Evolutionary conservation across 1,140 invertebrate species (phyloP).

Genomic region (Conus ventricosus): DNA sequence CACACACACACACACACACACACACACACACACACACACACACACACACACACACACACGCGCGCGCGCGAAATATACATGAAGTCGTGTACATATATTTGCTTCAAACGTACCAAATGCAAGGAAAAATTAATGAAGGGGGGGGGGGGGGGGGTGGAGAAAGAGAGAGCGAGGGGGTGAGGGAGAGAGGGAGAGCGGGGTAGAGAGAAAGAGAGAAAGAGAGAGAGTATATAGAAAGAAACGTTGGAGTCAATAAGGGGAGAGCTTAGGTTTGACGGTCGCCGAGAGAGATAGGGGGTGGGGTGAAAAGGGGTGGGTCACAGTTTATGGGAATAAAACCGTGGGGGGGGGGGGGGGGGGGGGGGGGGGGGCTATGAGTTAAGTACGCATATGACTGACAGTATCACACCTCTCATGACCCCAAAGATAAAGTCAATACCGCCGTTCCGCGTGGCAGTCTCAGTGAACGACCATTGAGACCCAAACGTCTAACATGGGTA

Average conservation of each 20-base stretch:
- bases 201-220: background rate
- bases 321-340: background rate
- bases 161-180: background rate
- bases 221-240: background rate
- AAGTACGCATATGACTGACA: background rate
- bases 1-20: background rate
- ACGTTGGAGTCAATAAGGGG: background rate
- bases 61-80: background rate
- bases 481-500: background rate
- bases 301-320: background rate
- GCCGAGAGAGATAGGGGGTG: background rate
- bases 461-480: no score
- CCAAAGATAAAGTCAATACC: background rate
- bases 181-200: background rate
- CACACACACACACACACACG: background rate
- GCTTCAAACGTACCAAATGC: background rate
- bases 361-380: background rate
- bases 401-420: background rate
- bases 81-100: background rate
- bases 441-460: background rate
- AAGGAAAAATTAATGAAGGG: no score
- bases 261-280: slow-evolving; percentile 3
- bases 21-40: background rate
- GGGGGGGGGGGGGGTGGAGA: slow-evolving; percentile 5
- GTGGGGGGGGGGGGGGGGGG: no score